Conservation (phyloP, 2,888 invertebrate species). For the Helobdella robusta region DNA sequence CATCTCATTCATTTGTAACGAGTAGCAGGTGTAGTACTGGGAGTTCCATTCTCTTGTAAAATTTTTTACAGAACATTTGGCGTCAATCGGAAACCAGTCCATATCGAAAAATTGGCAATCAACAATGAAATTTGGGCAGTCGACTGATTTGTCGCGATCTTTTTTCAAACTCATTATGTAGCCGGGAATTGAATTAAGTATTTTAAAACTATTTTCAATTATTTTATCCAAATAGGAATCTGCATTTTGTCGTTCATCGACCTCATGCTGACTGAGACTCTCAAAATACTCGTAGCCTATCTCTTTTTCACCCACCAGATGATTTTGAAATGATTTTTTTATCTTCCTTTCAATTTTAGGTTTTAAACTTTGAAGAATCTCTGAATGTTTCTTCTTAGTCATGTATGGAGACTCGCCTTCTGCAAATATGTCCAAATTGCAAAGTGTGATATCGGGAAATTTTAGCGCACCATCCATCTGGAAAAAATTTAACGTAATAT, state of each 20-base stretch:
- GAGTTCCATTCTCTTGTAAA: background rate
- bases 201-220: background rate
- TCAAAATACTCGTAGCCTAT: no score
- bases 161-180: background rate
- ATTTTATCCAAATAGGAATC: no score
- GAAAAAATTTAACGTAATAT: no score
- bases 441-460: slow-evolving; percentile 21
- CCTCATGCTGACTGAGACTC: no score
- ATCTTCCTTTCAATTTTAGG: no score
- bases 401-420: no score
- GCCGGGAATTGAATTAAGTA: background rate
- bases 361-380: no score
- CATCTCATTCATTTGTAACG: slow-evolving; percentile 1
- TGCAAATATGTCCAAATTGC: slow-evolving; percentile 3
- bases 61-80: no score
- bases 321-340: background rate
- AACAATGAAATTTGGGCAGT: background rate
- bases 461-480: background rate
- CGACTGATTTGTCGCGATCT: background rate
- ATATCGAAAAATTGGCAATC: background rate
- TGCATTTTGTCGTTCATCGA: no score
- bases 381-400: no score
- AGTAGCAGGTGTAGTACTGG: slow-evolving; percentile 12
- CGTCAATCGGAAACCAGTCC: background rate
- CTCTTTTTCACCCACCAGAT: no score